A percentile compares a stretch with the other conserved stretches of the same genome.
These are phyloP conservation scores for Vicugna pacos DNA, from an alignment of 2,113 vertebrate genomes.

Conservation along the genomic window DNA sequence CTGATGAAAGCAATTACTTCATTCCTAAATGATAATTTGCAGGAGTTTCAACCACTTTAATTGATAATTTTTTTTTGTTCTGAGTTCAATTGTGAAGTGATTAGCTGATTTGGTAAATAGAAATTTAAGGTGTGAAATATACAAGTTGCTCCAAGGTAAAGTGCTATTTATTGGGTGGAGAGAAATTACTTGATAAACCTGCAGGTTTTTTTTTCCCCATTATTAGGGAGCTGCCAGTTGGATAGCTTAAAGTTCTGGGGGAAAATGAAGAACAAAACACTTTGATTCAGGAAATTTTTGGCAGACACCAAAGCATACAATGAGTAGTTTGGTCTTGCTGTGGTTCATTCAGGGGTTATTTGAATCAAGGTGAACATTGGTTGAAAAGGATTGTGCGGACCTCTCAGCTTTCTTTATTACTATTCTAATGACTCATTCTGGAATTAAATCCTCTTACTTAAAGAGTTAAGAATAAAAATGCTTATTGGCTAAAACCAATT, in stretches of 20 bases:
- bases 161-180: slow-evolving; percentile 84
- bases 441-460: slow-evolving; percentile 82
- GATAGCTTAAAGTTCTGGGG: slow-evolving; percentile 79
- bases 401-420: slow-evolving; percentile 74
- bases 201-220: slow-evolving; percentile 65
- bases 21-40: slow-evolving; percentile 95
- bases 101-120: slow-evolving; percentile 93
- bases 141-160: slow-evolving; percentile 89
- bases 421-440: slow-evolving; percentile 81
- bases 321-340: slow-evolving; percentile 72
- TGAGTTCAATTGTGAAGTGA: slow-evolving; percentile 92
- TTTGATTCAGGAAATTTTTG: slow-evolving; percentile 74
- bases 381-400: slow-evolving; percentile 71
- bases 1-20: slow-evolving; percentile 98
- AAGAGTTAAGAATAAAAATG: slow-evolving; percentile 74
- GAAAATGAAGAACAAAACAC: slow-evolving; percentile 80
- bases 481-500: slow-evolving; percentile 77
- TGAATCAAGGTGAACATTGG: slow-evolving; percentile 67
- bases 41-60: slow-evolving; percentile 93
- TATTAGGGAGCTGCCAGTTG: slow-evolving; percentile 78
- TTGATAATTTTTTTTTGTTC: slow-evolving; percentile 94
- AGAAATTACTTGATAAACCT: slow-evolving; percentile 86
- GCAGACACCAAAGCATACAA: slow-evolving; percentile 66
- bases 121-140: slow-evolving; percentile 90
- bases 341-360: slow-evolving; percentile 76